phyloP scores from a whole-genome alignment of 2,797 vertebrate genomes.

The Myripristis murdjan region DNA sequence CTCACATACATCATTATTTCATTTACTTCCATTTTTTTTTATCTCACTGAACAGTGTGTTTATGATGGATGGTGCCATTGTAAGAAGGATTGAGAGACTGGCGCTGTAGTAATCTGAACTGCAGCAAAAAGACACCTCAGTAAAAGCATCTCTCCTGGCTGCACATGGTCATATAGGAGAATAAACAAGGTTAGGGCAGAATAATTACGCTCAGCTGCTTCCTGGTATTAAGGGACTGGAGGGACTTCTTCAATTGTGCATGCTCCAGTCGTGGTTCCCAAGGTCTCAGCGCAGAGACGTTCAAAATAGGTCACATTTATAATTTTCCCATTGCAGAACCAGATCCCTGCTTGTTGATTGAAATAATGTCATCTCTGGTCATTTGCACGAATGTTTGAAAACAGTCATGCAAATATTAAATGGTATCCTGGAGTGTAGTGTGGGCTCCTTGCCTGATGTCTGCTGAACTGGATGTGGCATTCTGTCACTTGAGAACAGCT shows the following conservation, averaged over 20 bases:
- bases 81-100: constrained; percentile 63
- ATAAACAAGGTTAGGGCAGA: constrained; percentile 80
- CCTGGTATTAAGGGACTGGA: constrained; percentile 74
- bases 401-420: background rate
- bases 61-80: constrained; percentile 68
- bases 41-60: constrained; percentile 68
- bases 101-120: constrained; percentile 71
- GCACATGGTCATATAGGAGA: constrained; percentile 74
- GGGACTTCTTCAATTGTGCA: constrained; percentile 54
- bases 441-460: too few relatives aligned
- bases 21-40: constrained; percentile 67
- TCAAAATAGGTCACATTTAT: constrained; percentile 29
- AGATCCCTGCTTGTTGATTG: constrained; percentile 7
- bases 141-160: constrained; percentile 80
- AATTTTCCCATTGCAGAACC: constrained; percentile 17
- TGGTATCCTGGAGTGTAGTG: background rate
- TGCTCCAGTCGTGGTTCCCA: constrained; percentile 41
- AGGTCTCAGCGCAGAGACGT: constrained; percentile 17
- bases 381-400: background rate
- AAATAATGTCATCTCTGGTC: constrained; percentile 12
- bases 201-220: constrained; percentile 77
- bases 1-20: constrained; percentile 68
- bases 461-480: too few relatives aligned
- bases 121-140: constrained; percentile 69
- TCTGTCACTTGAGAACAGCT: too few relatives aligned